phyloP scores from a whole-genome alignment of 2,888 invertebrate genomes.

The Copidosoma aretas region DNA sequence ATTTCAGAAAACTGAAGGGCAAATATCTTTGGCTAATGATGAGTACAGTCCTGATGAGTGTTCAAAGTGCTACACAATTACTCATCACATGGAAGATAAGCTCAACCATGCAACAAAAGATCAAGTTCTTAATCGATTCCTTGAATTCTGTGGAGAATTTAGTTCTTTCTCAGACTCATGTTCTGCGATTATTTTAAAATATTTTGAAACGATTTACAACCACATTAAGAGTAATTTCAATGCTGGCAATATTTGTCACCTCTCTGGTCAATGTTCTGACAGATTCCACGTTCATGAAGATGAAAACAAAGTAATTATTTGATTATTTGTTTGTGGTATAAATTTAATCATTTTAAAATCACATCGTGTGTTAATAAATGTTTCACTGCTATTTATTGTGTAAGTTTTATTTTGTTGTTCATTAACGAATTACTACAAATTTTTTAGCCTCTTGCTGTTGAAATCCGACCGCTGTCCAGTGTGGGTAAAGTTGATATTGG shows the following conservation, averaged over 20 bases:
- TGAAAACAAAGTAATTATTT: constrained; percentile 60
- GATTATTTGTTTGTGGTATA: too few species aligned
- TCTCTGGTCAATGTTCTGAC: constrained; percentile 77
- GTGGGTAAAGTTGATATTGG: constrained; percentile 67
- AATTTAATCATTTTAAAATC: neutral
- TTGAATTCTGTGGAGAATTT: constrained; percentile 71
- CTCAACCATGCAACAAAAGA: constrained; percentile 49
- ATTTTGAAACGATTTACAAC: constrained; percentile 76
- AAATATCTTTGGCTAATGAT: constrained; percentile 50
- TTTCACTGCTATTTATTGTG: neutral
- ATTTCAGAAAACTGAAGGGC: neutral
- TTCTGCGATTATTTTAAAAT: constrained; percentile 73
- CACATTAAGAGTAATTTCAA: constrained; percentile 70
- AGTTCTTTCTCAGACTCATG: constrained; percentile 82
- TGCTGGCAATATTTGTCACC: constrained; percentile 73
- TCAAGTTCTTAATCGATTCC: constrained; percentile 49
- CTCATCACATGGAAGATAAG: constrained; percentile 55
- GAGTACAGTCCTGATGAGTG: constrained; percentile 57
- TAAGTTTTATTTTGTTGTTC: neutral
- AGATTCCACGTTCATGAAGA: constrained; percentile 72
- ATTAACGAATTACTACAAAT: neutral
- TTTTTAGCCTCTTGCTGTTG: constrained; percentile 61
- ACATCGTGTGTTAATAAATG: neutral
- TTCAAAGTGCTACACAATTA: constrained; percentile 56
- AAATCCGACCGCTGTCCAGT: constrained; percentile 67